Percentiles rank a stretch among this genome's conserved stretches.
Conservation (phyloP, 2,797 vertebrate species). For the Chelon auratus region DNA sequence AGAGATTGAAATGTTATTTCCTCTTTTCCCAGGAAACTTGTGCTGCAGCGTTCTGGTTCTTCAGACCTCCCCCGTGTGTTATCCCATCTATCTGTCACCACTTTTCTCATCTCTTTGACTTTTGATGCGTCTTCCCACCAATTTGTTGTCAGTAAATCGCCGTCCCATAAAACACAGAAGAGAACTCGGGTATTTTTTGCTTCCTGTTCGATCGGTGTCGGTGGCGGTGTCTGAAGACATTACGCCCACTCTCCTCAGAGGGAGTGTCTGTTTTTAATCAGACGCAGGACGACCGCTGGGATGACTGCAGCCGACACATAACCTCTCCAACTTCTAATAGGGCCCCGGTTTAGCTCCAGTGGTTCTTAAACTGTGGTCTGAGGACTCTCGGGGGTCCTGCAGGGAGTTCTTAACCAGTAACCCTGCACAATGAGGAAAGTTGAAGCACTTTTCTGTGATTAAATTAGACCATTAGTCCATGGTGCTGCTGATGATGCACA, state of each 20-base stretch:
- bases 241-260: slow-evolving; percentile 45
- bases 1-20: slow-evolving; percentile 70
- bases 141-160: slow-evolving; percentile 54
- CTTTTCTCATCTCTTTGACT: slow-evolving; percentile 67
- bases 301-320: slow-evolving; percentile 35
- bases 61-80: slow-evolving; percentile 44
- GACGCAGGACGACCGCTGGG: slow-evolving; percentile 24
- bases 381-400: slow-evolving; percentile 6
- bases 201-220: slow-evolving; percentile 23
- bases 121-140: slow-evolving; percentile 46
- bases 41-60: slow-evolving; percentile 2
- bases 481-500: too few relatives aligned
- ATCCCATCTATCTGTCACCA: slow-evolving; percentile 54
- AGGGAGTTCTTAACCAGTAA: not conserved
- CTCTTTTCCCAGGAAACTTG: slow-evolving; percentile 23
- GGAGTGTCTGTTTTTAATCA: slow-evolving; percentile 58
- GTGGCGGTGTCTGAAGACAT: slow-evolving; percentile 51
- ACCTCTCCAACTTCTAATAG: slow-evolving; percentile 42
- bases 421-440: slow-evolving; percentile 5
- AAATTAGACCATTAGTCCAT: not conserved
- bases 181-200: not conserved
- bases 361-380: slow-evolving; percentile 16
- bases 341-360: slow-evolving; percentile 28
- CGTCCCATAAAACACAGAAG: slow-evolving; percentile 19
- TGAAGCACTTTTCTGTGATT: slow-evolving; percentile 9